A percentile compares a stretch with the other conserved stretches of the same genome.
These are phyloP conservation scores for Lochmaea crataegi DNA, from an alignment of 2,888 invertebrate species.

Conservation along the genomic window DNA sequence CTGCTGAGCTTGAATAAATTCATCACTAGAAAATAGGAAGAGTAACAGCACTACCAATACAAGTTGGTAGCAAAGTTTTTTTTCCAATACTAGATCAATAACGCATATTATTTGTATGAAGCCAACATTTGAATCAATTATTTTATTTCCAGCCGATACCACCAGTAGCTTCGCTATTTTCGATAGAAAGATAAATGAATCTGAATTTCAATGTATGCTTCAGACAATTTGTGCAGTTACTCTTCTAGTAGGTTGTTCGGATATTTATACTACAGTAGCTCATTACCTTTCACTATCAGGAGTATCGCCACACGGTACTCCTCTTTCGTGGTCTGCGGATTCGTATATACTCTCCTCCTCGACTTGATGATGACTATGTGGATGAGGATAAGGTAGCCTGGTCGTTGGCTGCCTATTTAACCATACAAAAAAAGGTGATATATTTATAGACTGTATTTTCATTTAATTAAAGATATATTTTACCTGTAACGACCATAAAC, in stretches of 20 bases:
- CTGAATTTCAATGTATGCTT: no score
- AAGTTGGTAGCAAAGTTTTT: conserved; percentile 34
- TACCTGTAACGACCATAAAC: conserved; percentile 74
- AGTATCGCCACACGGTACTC: conserved; percentile 78
- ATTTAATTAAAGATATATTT: conserved; percentile 52
- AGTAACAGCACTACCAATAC: conserved; percentile 74
- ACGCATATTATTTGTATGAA: neutral
- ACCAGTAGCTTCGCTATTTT: no score
- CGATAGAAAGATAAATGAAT: no score
- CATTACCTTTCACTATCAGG: conserved; percentile 89
- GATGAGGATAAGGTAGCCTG: conserved; percentile 60
- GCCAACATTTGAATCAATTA: no score
- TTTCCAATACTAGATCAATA: neutral
- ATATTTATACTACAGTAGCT: neutral
- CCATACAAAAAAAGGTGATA: neutral
- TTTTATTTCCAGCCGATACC: no score
- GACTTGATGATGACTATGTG: conserved; percentile 65
- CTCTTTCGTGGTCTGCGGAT: conserved; percentile 81
- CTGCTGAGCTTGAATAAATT: conserved; percentile 97
- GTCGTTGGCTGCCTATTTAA: conserved; percentile 42
- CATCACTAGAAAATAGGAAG: conserved; percentile 94
- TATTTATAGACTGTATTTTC: neutral
- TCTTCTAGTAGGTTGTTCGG: neutral
- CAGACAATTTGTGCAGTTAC: no score
- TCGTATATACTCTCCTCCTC: conserved; percentile 91